phyloP scores from a whole-genome alignment of 35 echinoderm and acorn worm species.

The Ptychodera flava region DNA sequence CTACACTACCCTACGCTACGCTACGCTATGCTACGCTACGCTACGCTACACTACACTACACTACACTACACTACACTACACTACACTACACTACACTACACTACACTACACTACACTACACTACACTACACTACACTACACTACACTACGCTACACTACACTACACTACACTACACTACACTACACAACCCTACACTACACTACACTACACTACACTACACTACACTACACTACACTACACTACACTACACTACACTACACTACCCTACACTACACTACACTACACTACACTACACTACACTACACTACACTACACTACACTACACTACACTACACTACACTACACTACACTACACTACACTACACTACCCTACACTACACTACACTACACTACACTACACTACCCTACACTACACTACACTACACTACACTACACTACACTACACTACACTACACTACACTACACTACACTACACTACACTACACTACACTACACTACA shows the following conservation, averaged over 20 bases:
- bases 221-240: background rate
- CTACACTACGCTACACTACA: background rate
- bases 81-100: background rate
- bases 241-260: background rate
- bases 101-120: background rate
- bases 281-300: background rate
- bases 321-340: background rate
- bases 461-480: background rate
- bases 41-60: background rate
- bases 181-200: background rate
- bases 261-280: background rate
- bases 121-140: background rate
- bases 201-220: background rate
- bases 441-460: background rate
- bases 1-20: background rate
- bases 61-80: background rate
- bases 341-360: background rate
- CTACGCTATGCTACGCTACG: background rate
- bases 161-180: background rate
- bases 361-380: background rate
- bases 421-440: background rate
- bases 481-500: background rate
- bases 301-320: background rate
- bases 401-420: background rate
- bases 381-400: background rate